phyloP scores from a whole-genome alignment of 2,797 vertebrate species.

The Molossus molossus region DNA sequence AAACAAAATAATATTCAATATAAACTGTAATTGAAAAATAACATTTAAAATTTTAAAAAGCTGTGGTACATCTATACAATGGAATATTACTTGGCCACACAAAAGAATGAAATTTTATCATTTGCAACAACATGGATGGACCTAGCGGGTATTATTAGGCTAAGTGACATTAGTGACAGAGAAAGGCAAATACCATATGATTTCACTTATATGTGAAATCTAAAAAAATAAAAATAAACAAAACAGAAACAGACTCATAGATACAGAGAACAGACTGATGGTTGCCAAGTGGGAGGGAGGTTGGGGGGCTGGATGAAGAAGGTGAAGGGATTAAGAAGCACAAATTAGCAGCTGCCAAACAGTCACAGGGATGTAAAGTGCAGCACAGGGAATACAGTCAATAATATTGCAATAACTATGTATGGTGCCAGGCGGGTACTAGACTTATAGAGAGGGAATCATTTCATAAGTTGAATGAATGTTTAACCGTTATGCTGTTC shows the following conservation, averaged over 20 bases:
- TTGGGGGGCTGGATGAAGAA: background rate
- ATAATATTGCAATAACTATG: background rate
- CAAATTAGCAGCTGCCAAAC: background rate
- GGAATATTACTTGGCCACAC: background rate
- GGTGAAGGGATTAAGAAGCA: background rate
- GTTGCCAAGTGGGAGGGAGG: background rate
- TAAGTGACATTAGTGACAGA: background rate
- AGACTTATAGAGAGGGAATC: background rate
- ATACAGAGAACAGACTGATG: background rate
- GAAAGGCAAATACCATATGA: background rate
- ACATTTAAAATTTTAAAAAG: background rate
- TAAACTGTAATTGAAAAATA: too few species aligned
- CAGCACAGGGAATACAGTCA: background rate
- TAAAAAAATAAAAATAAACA: background rate
- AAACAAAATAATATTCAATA: too few species aligned
- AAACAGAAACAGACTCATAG: background rate
- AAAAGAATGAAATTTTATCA: background rate
- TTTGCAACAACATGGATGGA: background rate
- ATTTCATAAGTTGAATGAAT: background rate
- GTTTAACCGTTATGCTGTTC: background rate
- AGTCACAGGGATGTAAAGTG: background rate
- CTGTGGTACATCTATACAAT: background rate
- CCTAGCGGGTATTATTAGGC: background rate
- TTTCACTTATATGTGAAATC: background rate
- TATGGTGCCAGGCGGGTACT: background rate